These are phyloP conservation scores for Aphidius gifuensis DNA, from an alignment of 1,140 invertebrate species.

Conservation along the genomic window DNA sequence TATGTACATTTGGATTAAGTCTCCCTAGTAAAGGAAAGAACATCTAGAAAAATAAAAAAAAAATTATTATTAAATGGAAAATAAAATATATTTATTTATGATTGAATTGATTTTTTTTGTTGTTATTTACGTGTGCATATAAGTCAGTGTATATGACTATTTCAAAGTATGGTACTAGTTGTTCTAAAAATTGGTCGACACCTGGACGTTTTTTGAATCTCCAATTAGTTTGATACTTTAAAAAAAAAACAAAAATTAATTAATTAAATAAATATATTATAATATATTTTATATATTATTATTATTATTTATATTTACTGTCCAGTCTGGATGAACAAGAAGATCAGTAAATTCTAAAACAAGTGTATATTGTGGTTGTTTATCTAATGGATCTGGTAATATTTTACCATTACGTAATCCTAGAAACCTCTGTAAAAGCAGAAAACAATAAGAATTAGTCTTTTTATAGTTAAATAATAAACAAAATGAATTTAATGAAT, in stretches of 20 bases:
- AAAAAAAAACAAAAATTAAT: constrained; percentile 35
- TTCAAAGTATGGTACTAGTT: constrained; percentile 90
- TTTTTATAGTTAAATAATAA: not conserved
- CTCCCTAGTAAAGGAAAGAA: constrained; percentile 61
- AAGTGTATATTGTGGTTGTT: constrained; percentile 95
- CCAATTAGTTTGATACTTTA: constrained; percentile 81
- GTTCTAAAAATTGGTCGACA: constrained; percentile 90
- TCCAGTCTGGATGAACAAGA: constrained; percentile 98
- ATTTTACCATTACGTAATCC: constrained; percentile 93
- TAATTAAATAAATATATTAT: no score
- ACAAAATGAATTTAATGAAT: constrained; percentile 9
- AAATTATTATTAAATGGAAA: not conserved
- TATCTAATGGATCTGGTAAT: constrained; percentile 87
- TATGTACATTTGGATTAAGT: constrained; percentile 84
- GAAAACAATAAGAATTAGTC: no score
- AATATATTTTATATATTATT: no score
- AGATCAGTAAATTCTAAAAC: constrained; percentile 95
- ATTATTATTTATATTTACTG: constrained; percentile 64
- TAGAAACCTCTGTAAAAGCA: constrained; percentile 69
- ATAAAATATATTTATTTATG: not conserved
- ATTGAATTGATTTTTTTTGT: no score
- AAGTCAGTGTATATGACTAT: constrained; percentile 96
- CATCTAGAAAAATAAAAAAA: no score
- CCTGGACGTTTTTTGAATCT: constrained; percentile 97
- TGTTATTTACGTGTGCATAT: constrained; percentile 64